A percentile compares a stretch with the other conserved stretches of the same genome.
Evolutionary conservation across 2,888 invertebrate genomes (phyloP).

Genomic region (Caenorhabditis sp.): DNA sequence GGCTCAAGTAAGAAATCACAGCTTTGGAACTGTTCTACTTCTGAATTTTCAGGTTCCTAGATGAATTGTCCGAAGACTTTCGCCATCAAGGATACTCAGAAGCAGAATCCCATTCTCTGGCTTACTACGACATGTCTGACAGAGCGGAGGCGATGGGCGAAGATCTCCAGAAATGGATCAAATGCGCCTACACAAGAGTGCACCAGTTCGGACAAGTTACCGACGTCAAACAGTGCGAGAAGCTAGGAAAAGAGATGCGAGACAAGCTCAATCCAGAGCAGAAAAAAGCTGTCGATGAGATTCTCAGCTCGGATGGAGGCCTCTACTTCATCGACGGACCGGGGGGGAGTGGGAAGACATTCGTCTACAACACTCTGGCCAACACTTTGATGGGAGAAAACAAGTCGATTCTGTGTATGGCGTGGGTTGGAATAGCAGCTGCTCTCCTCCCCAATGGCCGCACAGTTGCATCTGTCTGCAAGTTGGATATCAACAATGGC

Average conservation of each 20-base stretch:
- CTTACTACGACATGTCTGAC: neutral
- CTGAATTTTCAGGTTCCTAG: neutral
- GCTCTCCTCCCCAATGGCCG: constrained; percentile 53
- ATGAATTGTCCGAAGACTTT: neutral
- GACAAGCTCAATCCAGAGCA: neutral
- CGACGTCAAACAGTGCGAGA: neutral
- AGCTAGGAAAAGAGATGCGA: neutral
- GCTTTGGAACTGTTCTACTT: no score
- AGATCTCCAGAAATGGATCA: neutral
- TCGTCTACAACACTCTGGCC: neutral
- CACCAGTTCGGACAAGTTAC: no score
- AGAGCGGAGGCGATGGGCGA: neutral
- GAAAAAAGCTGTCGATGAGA: neutral
- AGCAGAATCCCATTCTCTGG: neutral
- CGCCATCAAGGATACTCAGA: neutral
- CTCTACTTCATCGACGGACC: neutral
- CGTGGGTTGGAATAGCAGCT: constrained; percentile 67
- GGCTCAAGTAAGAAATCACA: neutral
- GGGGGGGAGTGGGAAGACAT: neutral
- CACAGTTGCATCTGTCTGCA: constrained; percentile 48
- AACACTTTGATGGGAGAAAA: neutral
- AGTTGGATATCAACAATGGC: constrained; percentile 24
- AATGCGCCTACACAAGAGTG: neutral
- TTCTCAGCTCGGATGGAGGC: neutral
- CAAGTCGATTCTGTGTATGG: constrained; percentile 30